Evolutionary conservation across 2,797 vertebrate species (phyloP).

Genomic region (Rhodeus uyekii): DNA sequence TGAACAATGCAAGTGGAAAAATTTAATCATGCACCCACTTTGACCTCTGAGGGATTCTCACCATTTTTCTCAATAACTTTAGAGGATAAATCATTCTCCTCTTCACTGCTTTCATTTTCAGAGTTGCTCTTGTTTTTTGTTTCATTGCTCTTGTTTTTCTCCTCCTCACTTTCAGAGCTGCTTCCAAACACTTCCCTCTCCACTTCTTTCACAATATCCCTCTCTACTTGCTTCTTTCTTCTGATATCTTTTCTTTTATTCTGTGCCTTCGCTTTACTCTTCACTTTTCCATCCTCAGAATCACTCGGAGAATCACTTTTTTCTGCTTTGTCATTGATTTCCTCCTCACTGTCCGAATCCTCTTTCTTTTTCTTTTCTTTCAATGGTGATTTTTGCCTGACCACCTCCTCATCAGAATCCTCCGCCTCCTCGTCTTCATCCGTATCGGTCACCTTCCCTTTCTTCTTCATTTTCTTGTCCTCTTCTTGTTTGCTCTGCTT

Average conservation of each 20-base stretch:
- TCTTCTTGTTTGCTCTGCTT: conserved; percentile 7
- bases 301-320: not conserved
- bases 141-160: conserved; percentile 30
- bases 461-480: not conserved
- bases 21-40: conserved; percentile 44
- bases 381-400: not conserved
- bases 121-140: conserved; percentile 20
- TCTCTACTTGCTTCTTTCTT: conserved; percentile 19
- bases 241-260: not conserved
- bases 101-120: conserved; percentile 22
- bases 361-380: not conserved
- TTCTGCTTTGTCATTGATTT: not conserved
- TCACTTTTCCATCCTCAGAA: conserved; percentile 54
- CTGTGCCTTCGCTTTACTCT: not conserved
- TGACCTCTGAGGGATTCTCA: conserved; percentile 40
- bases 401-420: conserved; percentile 22
- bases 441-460: not conserved
- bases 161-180: conserved; percentile 55
- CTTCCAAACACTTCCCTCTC: conserved; percentile 54
- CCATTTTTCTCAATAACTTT: conserved; percentile 46
- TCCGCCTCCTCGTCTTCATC: conserved; percentile 33
- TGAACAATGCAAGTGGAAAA: not conserved
- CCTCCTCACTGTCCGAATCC: conserved; percentile 18
- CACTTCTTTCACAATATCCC: conserved; percentile 45
- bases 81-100: not conserved